Percentiles rank a stretch among this genome's conserved stretches.
Conservation (phyloP, 2,797 vertebrate genomes). For the Novumbra hubbsi region DNA sequence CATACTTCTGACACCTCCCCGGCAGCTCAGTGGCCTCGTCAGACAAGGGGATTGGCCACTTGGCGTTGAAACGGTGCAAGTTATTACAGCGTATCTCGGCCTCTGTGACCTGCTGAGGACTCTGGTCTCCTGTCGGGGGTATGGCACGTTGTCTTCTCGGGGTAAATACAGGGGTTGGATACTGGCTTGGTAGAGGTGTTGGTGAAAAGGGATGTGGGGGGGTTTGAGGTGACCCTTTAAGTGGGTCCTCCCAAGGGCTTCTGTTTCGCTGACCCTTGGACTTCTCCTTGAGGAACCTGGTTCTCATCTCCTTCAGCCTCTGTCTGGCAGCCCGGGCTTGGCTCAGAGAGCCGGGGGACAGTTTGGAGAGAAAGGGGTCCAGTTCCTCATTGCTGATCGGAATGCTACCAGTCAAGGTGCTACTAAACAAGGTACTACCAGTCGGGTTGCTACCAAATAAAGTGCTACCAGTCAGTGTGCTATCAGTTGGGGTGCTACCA, state of each 20-base stretch:
- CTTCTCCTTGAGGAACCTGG: background rate
- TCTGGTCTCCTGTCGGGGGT: background rate
- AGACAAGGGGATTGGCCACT: background rate
- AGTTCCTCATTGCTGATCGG: too few relatives aligned
- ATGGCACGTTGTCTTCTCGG: background rate
- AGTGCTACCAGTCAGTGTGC: background rate
- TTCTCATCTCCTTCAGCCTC: background rate
- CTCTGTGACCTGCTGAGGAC: conserved; percentile 4
- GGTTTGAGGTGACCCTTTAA: background rate
- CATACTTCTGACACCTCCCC: background rate
- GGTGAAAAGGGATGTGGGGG: background rate
- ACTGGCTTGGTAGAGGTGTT: background rate
- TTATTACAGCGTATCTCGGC: background rate
- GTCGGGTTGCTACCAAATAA: background rate
- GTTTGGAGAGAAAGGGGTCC: background rate
- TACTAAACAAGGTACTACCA: background rate
- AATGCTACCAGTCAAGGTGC: background rate
- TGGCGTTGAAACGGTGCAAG: background rate
- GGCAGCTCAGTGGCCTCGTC: background rate
- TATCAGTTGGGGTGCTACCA: background rate
- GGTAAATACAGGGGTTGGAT: background rate
- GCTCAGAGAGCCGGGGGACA: background rate
- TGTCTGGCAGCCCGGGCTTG: background rate
- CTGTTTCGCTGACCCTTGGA: conserved; percentile 13
- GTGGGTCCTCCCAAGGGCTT: background rate